A percentile compares a stretch with the other conserved stretches of the same genome.
Evolutionary conservation across 2,888 invertebrate genomes (phyloP).

Genomic region (Chloromyia formosa): DNA sequence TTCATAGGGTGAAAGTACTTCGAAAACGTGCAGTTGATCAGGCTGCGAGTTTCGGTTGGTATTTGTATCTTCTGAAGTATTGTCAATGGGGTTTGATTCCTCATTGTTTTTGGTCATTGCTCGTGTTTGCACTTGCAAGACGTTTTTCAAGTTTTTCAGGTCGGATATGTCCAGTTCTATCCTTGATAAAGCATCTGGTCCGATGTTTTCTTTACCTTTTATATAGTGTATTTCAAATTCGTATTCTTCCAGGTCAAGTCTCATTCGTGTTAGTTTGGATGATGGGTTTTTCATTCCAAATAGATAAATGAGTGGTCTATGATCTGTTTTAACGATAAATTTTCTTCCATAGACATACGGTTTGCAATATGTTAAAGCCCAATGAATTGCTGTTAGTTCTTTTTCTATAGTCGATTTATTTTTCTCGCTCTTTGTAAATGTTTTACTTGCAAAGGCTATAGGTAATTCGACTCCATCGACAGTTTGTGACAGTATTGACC

Average conservation of each 20-base stretch:
- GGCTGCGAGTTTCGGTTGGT: background rate
- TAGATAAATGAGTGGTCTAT: conserved; percentile 52
- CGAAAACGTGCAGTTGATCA: conserved; percentile 37
- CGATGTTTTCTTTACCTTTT: conserved; percentile 50
- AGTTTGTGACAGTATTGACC: conserved; percentile 49
- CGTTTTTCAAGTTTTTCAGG: background rate
- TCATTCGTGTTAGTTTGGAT: conserved; percentile 53
- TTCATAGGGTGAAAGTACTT: conserved; percentile 4
- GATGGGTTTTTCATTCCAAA: conserved; percentile 52
- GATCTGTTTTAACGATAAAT: conserved; percentile 52
- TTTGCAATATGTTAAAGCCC: conserved; percentile 52
- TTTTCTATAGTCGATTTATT: conserved; percentile 53
- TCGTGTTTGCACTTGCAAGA: conserved; percentile 13
- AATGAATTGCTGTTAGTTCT: conserved; percentile 52
- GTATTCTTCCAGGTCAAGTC: conserved; percentile 52
- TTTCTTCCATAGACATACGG: conserved; percentile 49
- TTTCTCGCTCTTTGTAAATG: conserved; percentile 52
- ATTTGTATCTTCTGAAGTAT: background rate
- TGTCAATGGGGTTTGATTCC: background rate
- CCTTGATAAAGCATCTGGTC: conserved; percentile 48
- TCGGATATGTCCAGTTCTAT: conserved; percentile 44
- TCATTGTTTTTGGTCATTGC: conserved; percentile 30
- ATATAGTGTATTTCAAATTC: conserved; percentile 52
- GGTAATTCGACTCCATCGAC: conserved; percentile 45
- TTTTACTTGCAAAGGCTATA: conserved; percentile 49